phyloP scores from a whole-genome alignment of 2,797 vertebrate species.

The Pteropus rufus region DNA sequence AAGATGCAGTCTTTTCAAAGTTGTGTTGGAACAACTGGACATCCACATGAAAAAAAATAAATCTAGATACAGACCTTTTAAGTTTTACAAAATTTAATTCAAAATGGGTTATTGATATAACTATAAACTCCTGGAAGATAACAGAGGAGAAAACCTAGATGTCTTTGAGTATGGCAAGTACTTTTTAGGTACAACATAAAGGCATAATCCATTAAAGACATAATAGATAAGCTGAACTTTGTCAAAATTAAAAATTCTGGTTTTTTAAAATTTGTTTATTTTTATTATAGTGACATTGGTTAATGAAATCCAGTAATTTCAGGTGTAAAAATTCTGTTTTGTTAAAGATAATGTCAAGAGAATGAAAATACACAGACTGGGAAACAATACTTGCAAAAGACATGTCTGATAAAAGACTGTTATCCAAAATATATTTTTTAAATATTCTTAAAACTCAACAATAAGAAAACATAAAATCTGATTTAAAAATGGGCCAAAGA shows the following conservation, averaged over 20 bases:
- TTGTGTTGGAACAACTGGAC: neutral
- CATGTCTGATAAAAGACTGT: neutral
- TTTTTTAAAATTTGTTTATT: too few relatives aligned
- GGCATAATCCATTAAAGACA: neutral
- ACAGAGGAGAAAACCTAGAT: neutral
- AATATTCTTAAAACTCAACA: neutral
- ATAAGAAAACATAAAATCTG: neutral
- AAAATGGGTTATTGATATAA: neutral
- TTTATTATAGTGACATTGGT: too few relatives aligned
- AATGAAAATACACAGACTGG: neutral
- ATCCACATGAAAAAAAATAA: neutral
- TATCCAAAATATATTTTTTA: neutral
- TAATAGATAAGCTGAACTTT: neutral
- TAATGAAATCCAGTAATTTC: too few relatives aligned
- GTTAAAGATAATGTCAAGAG: neutral
- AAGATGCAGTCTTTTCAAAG: neutral
- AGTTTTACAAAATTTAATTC: neutral
- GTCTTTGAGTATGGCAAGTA: neutral
- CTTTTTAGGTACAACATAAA: neutral
- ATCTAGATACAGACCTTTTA: neutral
- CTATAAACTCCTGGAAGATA: neutral
- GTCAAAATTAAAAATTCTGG: neutral
- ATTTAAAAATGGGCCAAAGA: neutral
- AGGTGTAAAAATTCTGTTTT: neutral
- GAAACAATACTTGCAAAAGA: neutral